Base-by-base conservation (phyloP, 2,888 invertebrate species). In the Congeria kusceri region DNA sequence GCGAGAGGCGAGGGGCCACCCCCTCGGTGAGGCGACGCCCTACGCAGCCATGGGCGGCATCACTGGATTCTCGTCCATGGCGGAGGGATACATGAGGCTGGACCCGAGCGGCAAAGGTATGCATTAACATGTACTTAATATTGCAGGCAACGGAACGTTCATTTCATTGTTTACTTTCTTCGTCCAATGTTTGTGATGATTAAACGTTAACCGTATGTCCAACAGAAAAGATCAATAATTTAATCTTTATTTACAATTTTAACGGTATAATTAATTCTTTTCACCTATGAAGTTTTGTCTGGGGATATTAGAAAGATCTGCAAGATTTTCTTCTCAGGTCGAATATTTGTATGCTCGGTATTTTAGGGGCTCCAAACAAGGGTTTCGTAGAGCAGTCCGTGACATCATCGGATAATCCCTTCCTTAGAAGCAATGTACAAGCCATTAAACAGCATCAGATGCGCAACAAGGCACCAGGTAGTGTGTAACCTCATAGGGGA, bases 21-120 rank as follows among this genome's bases (percentile, higher is more conserved):
- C 94, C 0, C 84, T 92, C 4, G 93, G 93, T 1, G 88, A 92
- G 71, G 90, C 90, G 44, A 89, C 89, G 3, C 92, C 92, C 0
- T 94, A 93, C 81, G 88, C 91, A 57, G 94, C 93, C 44, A 94
- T 94, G 94, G 94, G 94, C 11, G 94, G 94, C 4, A 74, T 94
- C 25, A 94, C 94, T 1, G 94, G 94, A 1, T 94, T 93, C 87
- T 92, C 92, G 3, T 93, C 93, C 3, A 73, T 93, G 64, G 92
- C 92, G 25, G 93, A 93, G 61, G 94, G 94, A 7, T 93, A 93
- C 79, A 77, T 88, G 82, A 83, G 94, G 72, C 88, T 94, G 28
- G 94, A 94, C 72, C 93, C 93, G 7, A 93, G 93, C 76, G 94
- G 94, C 11, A 77, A 84, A 88, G 93, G 93, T 92, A 77, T n/a